phyloP scores from a whole-genome alignment of 2,797 vertebrate species.

The Enteromius unitaeniatus region DNA sequence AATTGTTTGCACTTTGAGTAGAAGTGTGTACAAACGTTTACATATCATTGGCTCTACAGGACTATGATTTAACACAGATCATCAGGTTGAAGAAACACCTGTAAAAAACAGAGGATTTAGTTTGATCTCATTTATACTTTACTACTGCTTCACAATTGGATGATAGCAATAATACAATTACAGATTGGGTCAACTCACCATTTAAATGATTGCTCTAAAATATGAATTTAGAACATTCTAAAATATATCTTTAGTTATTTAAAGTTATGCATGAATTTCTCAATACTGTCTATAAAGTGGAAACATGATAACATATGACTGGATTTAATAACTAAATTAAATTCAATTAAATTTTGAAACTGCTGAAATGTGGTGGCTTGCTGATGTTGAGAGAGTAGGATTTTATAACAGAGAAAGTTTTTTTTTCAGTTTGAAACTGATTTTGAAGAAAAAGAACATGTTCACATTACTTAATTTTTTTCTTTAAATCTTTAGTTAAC shows the following conservation, averaged over 20 bases:
- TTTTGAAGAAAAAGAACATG: conserved; percentile 53
- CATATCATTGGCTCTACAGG: conserved; percentile 77
- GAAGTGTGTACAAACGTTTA: conserved; percentile 73
- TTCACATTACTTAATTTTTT: conserved; percentile 47
- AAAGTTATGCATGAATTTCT: background rate
- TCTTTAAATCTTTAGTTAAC: conserved; percentile 40
- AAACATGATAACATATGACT: background rate
- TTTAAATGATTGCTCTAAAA: conserved; percentile 7
- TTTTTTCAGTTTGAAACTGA: conserved; percentile 45
- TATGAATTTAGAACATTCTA: background rate
- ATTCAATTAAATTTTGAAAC: background rate
- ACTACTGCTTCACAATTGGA: background rate
- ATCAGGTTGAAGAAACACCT: conserved; percentile 81
- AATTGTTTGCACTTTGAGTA: conserved; percentile 73
- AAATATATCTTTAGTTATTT: background rate
- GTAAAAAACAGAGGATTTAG: conserved; percentile 81
- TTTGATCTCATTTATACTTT: background rate
- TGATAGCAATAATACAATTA: background rate
- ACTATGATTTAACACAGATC: conserved; percentile 82
- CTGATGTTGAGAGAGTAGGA: conserved; percentile 35
- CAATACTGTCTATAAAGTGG: background rate
- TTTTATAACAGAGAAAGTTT: conserved; percentile 22
- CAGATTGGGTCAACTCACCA: background rate
- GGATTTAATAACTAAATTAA: background rate
- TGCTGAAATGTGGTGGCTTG: conserved; percentile 37